A percentile compares a stretch with the other conserved stretches of the same genome.
phyloP scores from a whole-genome alignment of 2,113 vertebrate species.

The Prolemur simus region DNA sequence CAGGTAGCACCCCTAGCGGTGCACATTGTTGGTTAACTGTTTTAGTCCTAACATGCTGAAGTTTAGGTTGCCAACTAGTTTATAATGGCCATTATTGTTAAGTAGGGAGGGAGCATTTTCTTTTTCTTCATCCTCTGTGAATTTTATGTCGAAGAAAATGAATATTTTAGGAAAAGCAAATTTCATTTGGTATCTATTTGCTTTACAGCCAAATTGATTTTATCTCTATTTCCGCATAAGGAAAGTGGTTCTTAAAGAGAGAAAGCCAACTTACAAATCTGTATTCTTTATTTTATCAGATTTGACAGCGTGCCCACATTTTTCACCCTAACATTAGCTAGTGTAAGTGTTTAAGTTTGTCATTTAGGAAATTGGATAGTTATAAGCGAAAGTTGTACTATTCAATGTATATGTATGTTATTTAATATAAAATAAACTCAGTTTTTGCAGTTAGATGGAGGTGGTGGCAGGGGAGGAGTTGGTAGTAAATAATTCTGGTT shows the following conservation, averaged over 20 bases:
- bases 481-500: neutral
- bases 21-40: neutral
- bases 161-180: conserved; percentile 24
- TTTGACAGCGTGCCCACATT: conserved; percentile 3
- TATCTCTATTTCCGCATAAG: neutral
- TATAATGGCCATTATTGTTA: neutral
- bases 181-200: neutral
- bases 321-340: conserved; percentile 31
- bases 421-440: neutral
- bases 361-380: conserved; percentile 29
- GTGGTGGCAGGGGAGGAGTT: neutral
- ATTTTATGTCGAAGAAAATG: neutral
- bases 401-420: neutral
- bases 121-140: neutral
- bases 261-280: conserved; percentile 10
- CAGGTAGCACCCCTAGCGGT: neutral
- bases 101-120: neutral
- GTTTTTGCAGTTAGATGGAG: neutral
- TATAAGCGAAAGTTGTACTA: neutral
- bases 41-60: neutral
- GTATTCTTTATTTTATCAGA: neutral
- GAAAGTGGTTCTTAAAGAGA: conserved; percentile 34
- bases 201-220: conserved; percentile 22
- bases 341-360: conserved; percentile 25
- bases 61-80: neutral